A percentile compares a stretch with the other conserved stretches of the same genome.
phyloP scores from a whole-genome alignment of 2,113 vertebrate genomes.

The Dolichotis patagonum region DNA sequence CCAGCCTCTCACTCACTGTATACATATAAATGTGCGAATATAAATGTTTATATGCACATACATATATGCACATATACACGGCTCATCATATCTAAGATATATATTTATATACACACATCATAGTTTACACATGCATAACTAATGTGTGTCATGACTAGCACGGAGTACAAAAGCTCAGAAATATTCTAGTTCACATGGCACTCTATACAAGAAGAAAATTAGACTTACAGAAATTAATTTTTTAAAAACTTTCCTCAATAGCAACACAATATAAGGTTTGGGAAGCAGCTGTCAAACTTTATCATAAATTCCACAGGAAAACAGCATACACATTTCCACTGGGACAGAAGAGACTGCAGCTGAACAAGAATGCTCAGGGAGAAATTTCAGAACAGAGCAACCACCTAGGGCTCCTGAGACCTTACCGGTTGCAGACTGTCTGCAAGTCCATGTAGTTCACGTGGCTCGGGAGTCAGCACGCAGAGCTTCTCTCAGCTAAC shows the following conservation, averaged over 20 bases:
- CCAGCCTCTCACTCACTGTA: not conserved
- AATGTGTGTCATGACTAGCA: slow-evolving; percentile 1
- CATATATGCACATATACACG: not conserved
- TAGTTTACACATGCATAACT: not conserved
- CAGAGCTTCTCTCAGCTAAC: not conserved
- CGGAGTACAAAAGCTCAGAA: not conserved
- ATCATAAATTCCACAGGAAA: slow-evolving; percentile 62
- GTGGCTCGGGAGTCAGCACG: not conserved
- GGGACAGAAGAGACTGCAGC: slow-evolving; percentile 32
- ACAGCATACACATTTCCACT: slow-evolving; percentile 44
- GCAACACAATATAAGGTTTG: slow-evolving; percentile 46
- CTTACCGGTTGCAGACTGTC: not conserved
- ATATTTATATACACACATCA: not conserved
- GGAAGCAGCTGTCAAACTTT: slow-evolving; percentile 56
- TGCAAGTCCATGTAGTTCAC: not conserved
- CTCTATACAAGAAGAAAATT: not conserved
- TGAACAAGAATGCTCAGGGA: slow-evolving; percentile 1
- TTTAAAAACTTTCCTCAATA: slow-evolving; percentile 7
- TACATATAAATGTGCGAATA: not conserved
- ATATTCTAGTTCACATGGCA: not conserved
- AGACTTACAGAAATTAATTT: slow-evolving; percentile 49
- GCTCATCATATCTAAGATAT: not conserved
- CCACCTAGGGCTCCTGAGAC: not conserved
- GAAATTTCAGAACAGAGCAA: slow-evolving; percentile 19
- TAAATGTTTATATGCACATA: not conserved